phyloP scores from a whole-genome alignment of 2,888 invertebrate genomes.

The Tiliacea aurago region DNA sequence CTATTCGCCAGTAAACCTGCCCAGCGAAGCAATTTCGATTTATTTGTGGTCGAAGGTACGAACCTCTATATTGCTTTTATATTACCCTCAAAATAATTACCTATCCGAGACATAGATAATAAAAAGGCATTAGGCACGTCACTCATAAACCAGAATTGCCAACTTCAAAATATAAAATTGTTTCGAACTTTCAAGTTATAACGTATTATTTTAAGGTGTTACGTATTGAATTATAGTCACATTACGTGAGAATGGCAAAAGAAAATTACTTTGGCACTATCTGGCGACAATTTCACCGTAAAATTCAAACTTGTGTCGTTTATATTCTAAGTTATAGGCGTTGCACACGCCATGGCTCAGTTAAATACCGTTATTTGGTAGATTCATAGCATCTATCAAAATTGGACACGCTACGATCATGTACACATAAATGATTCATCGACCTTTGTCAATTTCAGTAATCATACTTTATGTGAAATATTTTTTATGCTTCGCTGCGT shows the following conservation, averaged over 20 bases:
- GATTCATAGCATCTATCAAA: conserved; percentile 59
- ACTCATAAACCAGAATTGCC: conserved; percentile 34
- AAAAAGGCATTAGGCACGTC: conserved; percentile 55
- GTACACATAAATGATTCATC: conserved; percentile 61
- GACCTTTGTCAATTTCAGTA: conserved; percentile 56
- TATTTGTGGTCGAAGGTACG: conserved; percentile 75
- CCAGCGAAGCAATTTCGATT: conserved; percentile 78
- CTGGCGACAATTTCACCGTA: conserved; percentile 65
- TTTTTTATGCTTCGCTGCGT: conserved; percentile 45
- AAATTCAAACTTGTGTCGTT: conserved; percentile 68
- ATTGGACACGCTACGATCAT: conserved; percentile 63
- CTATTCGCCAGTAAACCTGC: conserved; percentile 77
- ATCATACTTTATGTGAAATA: conserved; percentile 51
- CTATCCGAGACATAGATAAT: conserved; percentile 58
- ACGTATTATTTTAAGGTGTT: conserved; percentile 49
- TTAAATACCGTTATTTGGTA: conserved; percentile 63
- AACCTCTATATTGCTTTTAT: conserved; percentile 71
- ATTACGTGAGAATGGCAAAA: conserved; percentile 58
- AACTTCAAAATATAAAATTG: conserved; percentile 30
- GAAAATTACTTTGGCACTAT: conserved; percentile 64
- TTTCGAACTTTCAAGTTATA: conserved; percentile 23
- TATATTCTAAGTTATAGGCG: conserved; percentile 60
- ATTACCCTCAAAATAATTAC: conserved; percentile 71
- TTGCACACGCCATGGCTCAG: conserved; percentile 57
- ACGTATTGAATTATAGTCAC: conserved; percentile 60